These are phyloP conservation scores for Natrix natrix DNA, from an alignment of 2,797 vertebrate species.

Conservation along the genomic window DNA sequence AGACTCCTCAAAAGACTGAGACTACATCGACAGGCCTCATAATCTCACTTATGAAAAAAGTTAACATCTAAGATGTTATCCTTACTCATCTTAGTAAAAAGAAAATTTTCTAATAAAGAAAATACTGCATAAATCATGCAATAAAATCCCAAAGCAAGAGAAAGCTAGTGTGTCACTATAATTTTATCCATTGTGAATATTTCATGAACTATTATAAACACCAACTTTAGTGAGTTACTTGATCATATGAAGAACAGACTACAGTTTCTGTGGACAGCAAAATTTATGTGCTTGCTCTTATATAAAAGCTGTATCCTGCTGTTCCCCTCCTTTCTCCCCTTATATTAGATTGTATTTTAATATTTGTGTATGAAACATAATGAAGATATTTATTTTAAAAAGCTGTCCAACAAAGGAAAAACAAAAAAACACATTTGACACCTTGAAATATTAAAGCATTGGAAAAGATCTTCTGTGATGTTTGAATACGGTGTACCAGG, in stretches of 20 bases:
- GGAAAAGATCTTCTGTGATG: background rate
- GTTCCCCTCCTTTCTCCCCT: background rate
- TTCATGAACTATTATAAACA: background rate
- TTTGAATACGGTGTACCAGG: background rate
- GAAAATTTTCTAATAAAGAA: background rate
- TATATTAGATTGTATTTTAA: background rate
- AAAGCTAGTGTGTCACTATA: background rate
- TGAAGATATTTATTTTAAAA: background rate
- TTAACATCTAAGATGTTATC: background rate
- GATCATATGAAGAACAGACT: background rate
- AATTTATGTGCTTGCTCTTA: background rate
- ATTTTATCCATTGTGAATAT: background rate
- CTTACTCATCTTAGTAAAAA: background rate
- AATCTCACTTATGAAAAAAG: background rate
- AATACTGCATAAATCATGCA: background rate
- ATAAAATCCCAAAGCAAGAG: background rate
- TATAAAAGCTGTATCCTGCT: background rate
- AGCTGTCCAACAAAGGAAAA: background rate
- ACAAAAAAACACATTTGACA: background rate
- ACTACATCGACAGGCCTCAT: background rate
- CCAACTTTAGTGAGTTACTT: background rate
- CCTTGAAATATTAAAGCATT: slow-evolving; percentile 10
- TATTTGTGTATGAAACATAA: background rate
- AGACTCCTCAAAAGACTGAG: background rate
- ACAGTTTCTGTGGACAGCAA: background rate